Base-by-base conservation (phyloP, 2,888 invertebrate genomes). In the Molanna angustata region DNA sequence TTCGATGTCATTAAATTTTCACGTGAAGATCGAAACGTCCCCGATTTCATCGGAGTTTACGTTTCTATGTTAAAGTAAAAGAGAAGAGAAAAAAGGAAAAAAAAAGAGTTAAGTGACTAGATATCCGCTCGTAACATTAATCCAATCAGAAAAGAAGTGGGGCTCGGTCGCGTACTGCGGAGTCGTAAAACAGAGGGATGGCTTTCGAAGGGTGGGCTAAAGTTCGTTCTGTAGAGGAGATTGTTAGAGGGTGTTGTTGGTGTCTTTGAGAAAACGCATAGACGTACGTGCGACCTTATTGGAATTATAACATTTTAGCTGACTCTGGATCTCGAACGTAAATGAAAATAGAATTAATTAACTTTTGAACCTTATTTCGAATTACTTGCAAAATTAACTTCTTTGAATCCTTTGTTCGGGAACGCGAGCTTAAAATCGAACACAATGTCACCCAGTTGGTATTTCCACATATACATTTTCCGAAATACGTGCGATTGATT, bases 111-210 rank as follows among this genome's bases (percentile, higher is more conserved):
- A 47, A 47, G 52, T 47, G 52, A 52, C 47, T 52, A 47, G 40
- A 52, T 44, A 49, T 49, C 54, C 37, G 47, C 50, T 49, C 47
- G 50, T 51, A 55, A 55, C 54, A 55, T 55, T 49, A 55, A 55
- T 55, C 54, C 54, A 55, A 55, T 55, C 54, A 55, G 43, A 31
- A 42, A 39, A 55, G 46, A 46, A 52, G 41, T 35, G 41, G 32
- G 40, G 27, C 33, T 43, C 47, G 50, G 44, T 55, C 54, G 50
- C 50, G 49, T 55, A 50, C 50, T 51, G 54, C 42, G 51, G 54
- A 49, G 54, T 42, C 54, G 47, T 55, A 51, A 55, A 55, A 51
- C 50, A 55, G 49, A 54, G 44, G 47, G 54, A 46, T 42, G 45
- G 35, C 49, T 17, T 27, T 19, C 22, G 14, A 7, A 22, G 49